Base-by-base conservation (phyloP, 2,797 vertebrate species). In the Etheostoma nigrum region DNA sequence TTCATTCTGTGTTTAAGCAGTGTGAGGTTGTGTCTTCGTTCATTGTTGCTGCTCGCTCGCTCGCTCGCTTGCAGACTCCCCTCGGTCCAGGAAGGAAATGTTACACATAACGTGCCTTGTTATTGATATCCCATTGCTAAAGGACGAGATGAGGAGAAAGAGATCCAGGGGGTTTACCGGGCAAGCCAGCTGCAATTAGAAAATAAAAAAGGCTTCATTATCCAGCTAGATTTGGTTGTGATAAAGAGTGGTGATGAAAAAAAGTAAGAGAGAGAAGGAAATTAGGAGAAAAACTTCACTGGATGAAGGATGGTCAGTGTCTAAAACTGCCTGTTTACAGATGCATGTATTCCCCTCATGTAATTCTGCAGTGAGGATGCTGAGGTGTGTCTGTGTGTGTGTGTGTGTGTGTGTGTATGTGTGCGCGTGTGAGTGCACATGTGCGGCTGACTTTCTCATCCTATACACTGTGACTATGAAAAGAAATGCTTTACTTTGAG, bases 51-150 rank as follows among this genome's bases (percentile, higher is more conserved):
- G 83, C 76, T 55, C 4, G 27, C 27, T 27, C 27, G 27, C 27
- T 27, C 27, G 82, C 81, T 78, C 54, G 67, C 83, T 89, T 83
- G 42, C 61, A 54, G 82, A 81, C 83, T 92, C 87, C 90, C 87
- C 70, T 67, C 42, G 52, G 86, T 72, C 84, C 79, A 61, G 86
- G 77, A 86, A 91, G 88, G 87, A 93, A 92, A 89, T 75, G 78
- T 85, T 84, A 80, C 86, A 87, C 88, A 87, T 92, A 91, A 94
- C 89, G 84, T 89, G 83, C 73, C 67, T 84, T 83, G 83, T 93
- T 94, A 90, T 93, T 90, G 91, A 93, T 91, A 89, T 85, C 78
- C 80, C 83, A 86, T 72, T 64, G 82, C 87, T 74, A 74, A 87
- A 84, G 78, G 80, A 71, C 72, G 58, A 69, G 55, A 78, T 47